A percentile compares a stretch with the other conserved stretches of the same genome.
Evolutionary conservation across 1,140 invertebrate species (phyloP).

Genomic region (Sitodiplosis mosellana): DNA sequence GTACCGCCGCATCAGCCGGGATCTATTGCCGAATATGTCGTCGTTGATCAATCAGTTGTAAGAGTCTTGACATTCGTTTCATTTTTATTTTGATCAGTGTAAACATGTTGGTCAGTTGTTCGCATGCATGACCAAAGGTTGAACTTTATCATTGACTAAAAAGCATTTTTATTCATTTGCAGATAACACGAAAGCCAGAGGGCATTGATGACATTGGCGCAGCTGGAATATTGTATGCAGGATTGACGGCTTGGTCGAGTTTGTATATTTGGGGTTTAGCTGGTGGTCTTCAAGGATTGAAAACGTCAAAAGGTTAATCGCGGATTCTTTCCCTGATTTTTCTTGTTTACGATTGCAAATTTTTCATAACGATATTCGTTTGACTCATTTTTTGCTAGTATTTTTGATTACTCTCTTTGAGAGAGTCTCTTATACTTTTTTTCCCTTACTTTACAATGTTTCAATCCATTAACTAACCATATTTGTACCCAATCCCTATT

Average conservation of each 20-base stretch:
- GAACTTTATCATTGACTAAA: slow-evolving; percentile 1
- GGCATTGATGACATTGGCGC: slow-evolving; percentile 23
- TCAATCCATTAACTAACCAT: neutral
- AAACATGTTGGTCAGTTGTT: neutral
- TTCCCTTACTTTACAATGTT: no score
- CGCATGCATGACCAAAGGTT: no score
- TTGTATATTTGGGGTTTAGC: slow-evolving; percentile 36
- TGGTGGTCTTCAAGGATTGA: slow-evolving; percentile 14
- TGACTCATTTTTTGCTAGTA: no score
- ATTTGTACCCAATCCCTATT: neutral
- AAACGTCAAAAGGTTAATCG: slow-evolving; percentile 3
- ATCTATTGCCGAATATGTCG: slow-evolving; percentile 54
- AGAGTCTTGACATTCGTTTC: no score
- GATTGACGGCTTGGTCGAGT: slow-evolving; percentile 68
- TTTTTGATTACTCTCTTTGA: no score
- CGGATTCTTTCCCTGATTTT: no score
- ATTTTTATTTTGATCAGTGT: neutral
- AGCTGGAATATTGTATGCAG: slow-evolving; percentile 63
- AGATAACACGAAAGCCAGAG: neutral
- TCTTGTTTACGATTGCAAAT: no score
- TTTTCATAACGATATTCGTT: no score
- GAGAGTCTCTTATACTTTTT: no score
- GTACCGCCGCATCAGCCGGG: slow-evolving; percentile 47
- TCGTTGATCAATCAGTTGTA: slow-evolving; percentile 44
- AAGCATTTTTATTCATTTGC: slow-evolving; percentile 25